These are phyloP conservation scores for Halocynthia aurantium DNA, from an alignment of 23 tunicate genomes.

Conservation along the genomic window DNA sequence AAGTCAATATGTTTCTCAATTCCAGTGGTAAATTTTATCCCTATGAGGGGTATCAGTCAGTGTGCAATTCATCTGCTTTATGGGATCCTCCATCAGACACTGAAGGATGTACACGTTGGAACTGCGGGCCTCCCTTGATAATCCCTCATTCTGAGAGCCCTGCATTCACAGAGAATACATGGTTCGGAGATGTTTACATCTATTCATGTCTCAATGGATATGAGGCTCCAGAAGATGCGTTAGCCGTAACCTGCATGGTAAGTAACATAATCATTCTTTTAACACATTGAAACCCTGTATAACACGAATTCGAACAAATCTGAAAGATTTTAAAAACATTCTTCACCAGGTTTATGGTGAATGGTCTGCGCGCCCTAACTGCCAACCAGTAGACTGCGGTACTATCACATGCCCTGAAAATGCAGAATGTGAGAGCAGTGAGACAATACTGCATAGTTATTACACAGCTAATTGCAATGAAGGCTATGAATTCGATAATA, in stretches of 20 bases:
- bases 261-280: background rate
- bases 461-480: conserved; percentile 23
- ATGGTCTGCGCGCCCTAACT: conserved; percentile 39
- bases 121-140: conserved; percentile 22
- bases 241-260: conserved; percentile 56
- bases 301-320: background rate
- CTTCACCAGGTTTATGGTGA: conserved; percentile 23
- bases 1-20: no score
- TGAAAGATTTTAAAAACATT: background rate
- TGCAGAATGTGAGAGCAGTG: conserved; percentile 39
- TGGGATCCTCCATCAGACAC: conserved; percentile 1
- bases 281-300: background rate
- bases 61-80: background rate
- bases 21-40: no score
- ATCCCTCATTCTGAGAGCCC: conserved; percentile 3
- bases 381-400: conserved; percentile 62
- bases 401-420: conserved; percentile 27
- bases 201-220: conserved; percentile 59
- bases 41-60: background rate
- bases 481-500: conserved; percentile 51
- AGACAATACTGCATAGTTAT: conserved; percentile 28
- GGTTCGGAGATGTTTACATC: conserved; percentile 25
- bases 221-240: conserved; percentile 24
- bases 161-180: conserved; percentile 4
- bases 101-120: conserved; percentile 11